These are phyloP conservation scores for Poecilia wingei DNA, from an alignment of 2,797 vertebrate genomes.

Conservation along the genomic window DNA sequence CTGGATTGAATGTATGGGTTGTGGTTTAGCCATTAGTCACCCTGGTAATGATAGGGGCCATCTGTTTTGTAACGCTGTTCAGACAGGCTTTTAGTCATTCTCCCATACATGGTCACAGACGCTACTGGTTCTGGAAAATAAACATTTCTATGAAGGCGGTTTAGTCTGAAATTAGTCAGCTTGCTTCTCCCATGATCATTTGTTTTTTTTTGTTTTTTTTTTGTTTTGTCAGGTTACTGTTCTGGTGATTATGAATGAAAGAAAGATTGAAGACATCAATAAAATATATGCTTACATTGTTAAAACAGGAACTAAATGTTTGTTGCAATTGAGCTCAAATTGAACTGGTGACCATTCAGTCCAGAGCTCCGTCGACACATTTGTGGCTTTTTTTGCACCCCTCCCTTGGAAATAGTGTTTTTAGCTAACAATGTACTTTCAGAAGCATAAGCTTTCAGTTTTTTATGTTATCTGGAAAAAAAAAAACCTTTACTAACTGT, in stretches of 20 bases:
- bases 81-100: constrained; percentile 63
- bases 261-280: constrained; percentile 10
- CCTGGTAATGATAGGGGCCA: constrained; percentile 64
- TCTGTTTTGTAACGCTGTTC: constrained; percentile 59
- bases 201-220: background rate
- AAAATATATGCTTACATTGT: constrained; percentile 19
- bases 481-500: constrained; percentile 24
- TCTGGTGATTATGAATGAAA: constrained; percentile 28
- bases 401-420: constrained; percentile 30
- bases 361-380: constrained; percentile 49
- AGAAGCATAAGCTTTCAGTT: constrained; percentile 18
- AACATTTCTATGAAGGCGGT: constrained; percentile 51
- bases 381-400: constrained; percentile 25
- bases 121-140: constrained; percentile 47
- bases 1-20: constrained; percentile 67
- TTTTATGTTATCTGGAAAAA: constrained; percentile 44
- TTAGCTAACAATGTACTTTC: constrained; percentile 16
- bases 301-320: constrained; percentile 66
- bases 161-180: constrained; percentile 42
- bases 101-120: constrained; percentile 44
- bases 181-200: constrained; percentile 29
- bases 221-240: constrained; percentile 19
- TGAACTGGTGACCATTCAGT: constrained; percentile 54
- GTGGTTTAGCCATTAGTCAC: constrained; percentile 71
- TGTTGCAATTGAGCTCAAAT: constrained; percentile 80